Base-by-base conservation (phyloP, 2,888 invertebrate genomes). In the Cabera pusaria region DNA sequence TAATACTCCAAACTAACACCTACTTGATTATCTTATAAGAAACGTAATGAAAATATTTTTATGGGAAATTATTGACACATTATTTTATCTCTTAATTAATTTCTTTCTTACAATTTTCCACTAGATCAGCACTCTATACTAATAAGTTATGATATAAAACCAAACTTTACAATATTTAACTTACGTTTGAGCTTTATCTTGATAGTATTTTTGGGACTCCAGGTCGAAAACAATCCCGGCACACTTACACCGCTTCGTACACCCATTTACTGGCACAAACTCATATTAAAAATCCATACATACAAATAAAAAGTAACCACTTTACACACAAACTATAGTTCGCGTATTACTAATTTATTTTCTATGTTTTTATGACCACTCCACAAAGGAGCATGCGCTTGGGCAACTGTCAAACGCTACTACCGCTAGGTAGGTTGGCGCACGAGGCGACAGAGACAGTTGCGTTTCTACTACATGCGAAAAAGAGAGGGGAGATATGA, bases 121-220 rank as follows among this genome's bases (percentile, higher is more conserved):
- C n/a, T n/a, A n/a, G n/a, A n/a, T n/a, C n/a, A n/a, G n/a, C n/a
- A n/a, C n/a, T n/a, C n/a, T n/a, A n/a, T n/a, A n/a, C n/a, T n/a
- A n/a, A n/a, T n/a, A n/a, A n/a, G n/a, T n/a, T n/a, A n/a, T n/a
- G n/a, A n/a, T n/a, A n/a, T n/a, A n/a, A n/a, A n/a, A n/a, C n/a
- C n/a, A n/a, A n/a, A n/a, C n/a, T n/a, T n/a, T n/a, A n/a, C n/a
- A n/a, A n/a, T n/a, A n/a, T n/a, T n/a, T 9, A 52, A 85, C 87
- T 52, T 80, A 88, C 87, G 87, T 80, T 88, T 88, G 33, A 88
- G 80, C 70, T 87, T 88, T 81, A 88, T 86, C 73, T 87, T 88
- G 81, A 88, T 75, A 65, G 70, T 85, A 69, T 79, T 83, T 71
- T 85, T 87, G 26, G 87, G 86, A 65, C 80, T 86, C 87, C 87